Conservation (phyloP, 2,113 vertebrate species). For the Indicator indicator region DNA sequence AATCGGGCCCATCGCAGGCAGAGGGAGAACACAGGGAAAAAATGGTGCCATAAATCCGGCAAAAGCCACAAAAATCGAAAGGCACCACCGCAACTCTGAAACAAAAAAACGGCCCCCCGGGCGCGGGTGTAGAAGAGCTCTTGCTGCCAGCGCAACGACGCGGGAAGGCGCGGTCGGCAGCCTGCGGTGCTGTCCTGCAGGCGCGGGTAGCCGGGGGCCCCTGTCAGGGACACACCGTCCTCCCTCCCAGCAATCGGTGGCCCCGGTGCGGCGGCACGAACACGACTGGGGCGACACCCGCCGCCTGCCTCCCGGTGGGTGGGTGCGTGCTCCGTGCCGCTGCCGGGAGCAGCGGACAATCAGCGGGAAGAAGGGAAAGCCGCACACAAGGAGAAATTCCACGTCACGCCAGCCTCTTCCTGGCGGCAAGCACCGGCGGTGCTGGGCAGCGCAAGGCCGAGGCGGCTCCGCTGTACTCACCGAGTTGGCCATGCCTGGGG, state of each 20-base stretch:
- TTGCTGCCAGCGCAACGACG: not conserved
- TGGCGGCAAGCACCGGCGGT: slow-evolving; percentile 54
- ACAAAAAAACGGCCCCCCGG: not conserved
- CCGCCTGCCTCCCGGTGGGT: slow-evolving; percentile 34
- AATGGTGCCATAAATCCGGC: not conserved
- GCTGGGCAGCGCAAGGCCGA: not conserved
- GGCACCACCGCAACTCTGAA: not conserved
- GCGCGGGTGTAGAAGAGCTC: not conserved
- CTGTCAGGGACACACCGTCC: slow-evolving; percentile 1
- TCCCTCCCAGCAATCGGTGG: slow-evolving; percentile 15
- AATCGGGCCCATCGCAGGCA: not conserved
- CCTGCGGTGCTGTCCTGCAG: not conserved
- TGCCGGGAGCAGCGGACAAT: slow-evolving; percentile 1
- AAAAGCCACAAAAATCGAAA: not conserved
- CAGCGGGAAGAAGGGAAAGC: slow-evolving; percentile 3
- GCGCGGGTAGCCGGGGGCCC: not conserved
- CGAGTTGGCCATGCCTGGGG: slow-evolving; percentile 92
- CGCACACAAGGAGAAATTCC: not conserved
- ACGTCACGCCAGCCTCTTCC: slow-evolving; percentile 51
- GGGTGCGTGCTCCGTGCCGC: slow-evolving; percentile 48
- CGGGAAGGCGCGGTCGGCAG: not conserved
- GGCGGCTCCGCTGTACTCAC: slow-evolving; percentile 79
- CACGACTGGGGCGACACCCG: slow-evolving; percentile 71
- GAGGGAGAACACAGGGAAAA: not conserved
- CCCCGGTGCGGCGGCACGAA: slow-evolving; percentile 50